phyloP scores from a whole-genome alignment of 2,888 invertebrate genomes.

The Dynastes grantii region DNA sequence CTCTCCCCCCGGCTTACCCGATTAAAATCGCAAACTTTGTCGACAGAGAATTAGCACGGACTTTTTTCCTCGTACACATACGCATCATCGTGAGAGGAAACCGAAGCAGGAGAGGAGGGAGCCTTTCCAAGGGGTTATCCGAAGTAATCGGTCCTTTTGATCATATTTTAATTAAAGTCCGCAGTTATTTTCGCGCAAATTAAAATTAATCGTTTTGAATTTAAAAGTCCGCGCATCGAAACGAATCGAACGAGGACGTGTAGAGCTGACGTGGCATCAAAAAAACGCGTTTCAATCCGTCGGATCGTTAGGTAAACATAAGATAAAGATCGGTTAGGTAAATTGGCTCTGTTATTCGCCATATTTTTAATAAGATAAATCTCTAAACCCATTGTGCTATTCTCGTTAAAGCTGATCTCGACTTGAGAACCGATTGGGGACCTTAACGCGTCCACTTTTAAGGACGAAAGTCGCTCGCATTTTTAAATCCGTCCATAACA shows the following conservation, averaged over 20 bases:
- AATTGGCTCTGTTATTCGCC: constrained; percentile 69
- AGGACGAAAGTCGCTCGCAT: constrained; percentile 53
- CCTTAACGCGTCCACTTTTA: constrained; percentile 51
- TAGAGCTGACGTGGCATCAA: constrained; percentile 42
- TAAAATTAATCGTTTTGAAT: constrained; percentile 63
- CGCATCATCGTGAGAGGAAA: not conserved
- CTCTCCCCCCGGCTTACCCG: not conserved
- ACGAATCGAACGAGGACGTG: constrained; percentile 8
- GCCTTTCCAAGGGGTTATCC: not conserved
- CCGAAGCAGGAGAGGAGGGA: not conserved
- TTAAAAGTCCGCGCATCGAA: constrained; percentile 54
- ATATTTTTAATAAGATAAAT: constrained; percentile 69
- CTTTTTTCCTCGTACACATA: constrained; percentile 10
- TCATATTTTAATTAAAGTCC: constrained; percentile 60
- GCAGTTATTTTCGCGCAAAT: constrained; percentile 63
- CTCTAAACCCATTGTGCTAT: constrained; percentile 66
- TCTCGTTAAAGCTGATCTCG: constrained; percentile 65
- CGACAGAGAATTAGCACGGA: constrained; percentile 17
- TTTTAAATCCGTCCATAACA: constrained; percentile 62
- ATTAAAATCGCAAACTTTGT: constrained; percentile 32
- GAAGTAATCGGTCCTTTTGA: constrained; percentile 39
- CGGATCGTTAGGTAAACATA: constrained; percentile 64
- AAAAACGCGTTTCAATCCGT: constrained; percentile 32
- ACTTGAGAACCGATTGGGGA: constrained; percentile 45
- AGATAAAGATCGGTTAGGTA: constrained; percentile 69